Base-by-base conservation (phyloP, 2,888 invertebrate species). In the Keiferia lycopersicella region DNA sequence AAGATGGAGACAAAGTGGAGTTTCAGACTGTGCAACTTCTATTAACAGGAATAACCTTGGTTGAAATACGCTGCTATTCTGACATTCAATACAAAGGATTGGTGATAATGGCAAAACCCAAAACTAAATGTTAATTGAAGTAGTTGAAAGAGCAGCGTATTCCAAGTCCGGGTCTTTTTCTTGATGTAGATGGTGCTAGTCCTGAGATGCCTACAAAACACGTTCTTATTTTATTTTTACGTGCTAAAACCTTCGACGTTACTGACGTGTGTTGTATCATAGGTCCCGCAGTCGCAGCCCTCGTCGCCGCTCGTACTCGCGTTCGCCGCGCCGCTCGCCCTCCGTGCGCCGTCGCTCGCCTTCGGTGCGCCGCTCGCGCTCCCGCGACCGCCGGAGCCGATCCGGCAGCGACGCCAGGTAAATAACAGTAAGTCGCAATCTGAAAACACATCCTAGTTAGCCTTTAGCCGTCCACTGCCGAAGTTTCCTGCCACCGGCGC, bases 281-380 rank as follows among this genome's bases (percentile, higher is more conserved):
- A 91, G 92, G 79, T 86, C 92, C 1, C 88, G 91, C 69, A 91
- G 91, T 74, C 90, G 92, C 71, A 91, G 91, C 65, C 91, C 92
- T 0, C 81, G 92, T 0, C 80, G 90, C 30, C 87, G 92, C 0
- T 91, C 92, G 53, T 86, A 81, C 74, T 91, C 92, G 4, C 87
- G 91, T 2, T 91, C 91, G 0, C 90, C 84, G 11, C 84, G 91
- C 1, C 88, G 92, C 1, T 91, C 91, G 51, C 88, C 88, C 3
- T 90, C 91, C 0, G 81, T 88, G 2, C 81, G 91, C 0, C 86
- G 91, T 39, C 86, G 89, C 8, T 88, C 91, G 16, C 88, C 89
- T 0, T 89, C 88, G 0, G 80, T 85, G 1, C 80, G 89, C 0
- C 85, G 91, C 38, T 90, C 92, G 2, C 78, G 88, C 2, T 91